phyloP scores from a whole-genome alignment of 2,888 invertebrate species.

The Andrena marginata region DNA sequence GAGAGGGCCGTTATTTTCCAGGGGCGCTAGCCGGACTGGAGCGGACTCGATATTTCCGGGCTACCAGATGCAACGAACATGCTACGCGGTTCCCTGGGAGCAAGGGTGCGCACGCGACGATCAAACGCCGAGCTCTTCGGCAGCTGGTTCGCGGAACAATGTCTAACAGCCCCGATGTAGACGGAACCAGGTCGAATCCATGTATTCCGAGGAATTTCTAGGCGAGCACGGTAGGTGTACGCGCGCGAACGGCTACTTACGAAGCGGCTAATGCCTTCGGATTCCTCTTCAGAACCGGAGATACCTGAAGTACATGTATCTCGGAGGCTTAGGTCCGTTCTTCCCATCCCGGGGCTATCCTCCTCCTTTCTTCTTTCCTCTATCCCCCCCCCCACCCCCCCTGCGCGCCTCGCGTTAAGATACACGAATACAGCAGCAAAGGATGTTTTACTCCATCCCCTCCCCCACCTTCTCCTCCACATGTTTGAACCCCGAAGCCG shows the following conservation, averaged over 20 bases:
- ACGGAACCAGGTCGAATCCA: constrained; percentile 9
- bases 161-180: neutral
- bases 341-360: constrained; percentile 13
- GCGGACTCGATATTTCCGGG: constrained; percentile 8
- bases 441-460: constrained; percentile 41
- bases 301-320: constrained; percentile 53
- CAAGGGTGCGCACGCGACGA: neutral
- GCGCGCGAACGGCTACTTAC: constrained; percentile 58
- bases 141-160: neutral
- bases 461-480: constrained; percentile 8
- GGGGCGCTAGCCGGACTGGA: neutral
- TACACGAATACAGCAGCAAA: constrained; percentile 26
- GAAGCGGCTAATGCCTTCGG: constrained; percentile 65
- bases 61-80: neutral
- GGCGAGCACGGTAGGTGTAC: constrained; percentile 13
- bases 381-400: neutral
- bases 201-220: constrained; percentile 22
- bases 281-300: constrained; percentile 53
- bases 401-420: constrained; percentile 29
- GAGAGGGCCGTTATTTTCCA: constrained; percentile 1
- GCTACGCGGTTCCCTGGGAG: neutral
- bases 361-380: constrained; percentile 32
- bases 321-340: constrained; percentile 52
- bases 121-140: neutral
- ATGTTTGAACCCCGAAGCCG: constrained; percentile 33